These are phyloP conservation scores for Apus apus DNA, from an alignment of 2,113 vertebrate species.

Conservation along the genomic window DNA sequence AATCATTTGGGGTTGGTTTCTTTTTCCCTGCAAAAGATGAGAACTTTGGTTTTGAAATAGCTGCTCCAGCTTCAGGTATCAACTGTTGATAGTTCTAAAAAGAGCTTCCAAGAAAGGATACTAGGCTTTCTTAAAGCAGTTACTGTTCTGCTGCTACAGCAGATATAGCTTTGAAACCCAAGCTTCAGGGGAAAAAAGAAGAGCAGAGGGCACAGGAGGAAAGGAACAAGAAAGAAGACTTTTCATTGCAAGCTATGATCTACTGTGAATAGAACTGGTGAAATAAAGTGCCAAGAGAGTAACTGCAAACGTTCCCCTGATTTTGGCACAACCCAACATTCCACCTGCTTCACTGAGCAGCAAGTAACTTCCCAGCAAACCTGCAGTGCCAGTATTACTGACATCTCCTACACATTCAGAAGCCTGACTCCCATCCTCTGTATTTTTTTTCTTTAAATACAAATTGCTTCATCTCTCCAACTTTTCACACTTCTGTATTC, in stretches of 20 bases:
- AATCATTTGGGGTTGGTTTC: neutral
- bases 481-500: neutral
- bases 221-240: no score
- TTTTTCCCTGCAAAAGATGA: neutral
- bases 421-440: no score
- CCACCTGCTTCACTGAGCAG: neutral
- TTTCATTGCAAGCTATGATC: no score
- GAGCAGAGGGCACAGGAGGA: no score
- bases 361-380: neutral
- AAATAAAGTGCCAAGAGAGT: no score
- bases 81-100: neutral
- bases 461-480: neutral
- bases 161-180: no score
- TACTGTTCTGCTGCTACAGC: no score
- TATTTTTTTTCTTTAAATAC: no score
- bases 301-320: fast-evolving
- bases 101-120: neutral
- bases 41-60: neutral
- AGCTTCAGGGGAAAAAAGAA: no score
- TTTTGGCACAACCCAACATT: neutral
- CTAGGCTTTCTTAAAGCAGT: no score
- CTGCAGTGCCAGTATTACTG: fast-evolving
- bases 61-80: neutral
- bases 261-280: no score
- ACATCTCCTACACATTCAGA: neutral